Percentiles rank a stretch among this genome's conserved stretches.
phyloP scores from a whole-genome alignment of 1,140 invertebrate genomes.

The Drosophila jambulina region DNA sequence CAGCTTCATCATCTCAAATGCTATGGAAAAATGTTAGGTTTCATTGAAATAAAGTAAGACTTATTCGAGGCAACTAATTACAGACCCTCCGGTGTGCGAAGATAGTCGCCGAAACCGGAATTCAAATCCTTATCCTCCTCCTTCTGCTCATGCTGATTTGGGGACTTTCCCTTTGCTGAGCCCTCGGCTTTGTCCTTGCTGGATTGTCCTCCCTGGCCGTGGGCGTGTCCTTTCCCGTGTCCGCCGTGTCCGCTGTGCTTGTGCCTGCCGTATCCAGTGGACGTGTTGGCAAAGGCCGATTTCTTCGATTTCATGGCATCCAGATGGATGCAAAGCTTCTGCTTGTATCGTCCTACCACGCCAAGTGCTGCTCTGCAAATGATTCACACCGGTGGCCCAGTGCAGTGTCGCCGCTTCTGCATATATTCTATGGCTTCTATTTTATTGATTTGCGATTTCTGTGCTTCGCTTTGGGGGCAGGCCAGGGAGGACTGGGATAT shows the following conservation, averaged over 20 bases:
- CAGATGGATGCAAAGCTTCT: constrained; percentile 19
- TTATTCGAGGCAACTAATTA: constrained; percentile 29
- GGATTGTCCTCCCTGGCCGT: constrained; percentile 29
- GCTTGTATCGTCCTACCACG: constrained; percentile 32
- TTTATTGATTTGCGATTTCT: constrained; percentile 72
- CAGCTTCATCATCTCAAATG: constrained; percentile 84
- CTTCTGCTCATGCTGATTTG: constrained; percentile 44
- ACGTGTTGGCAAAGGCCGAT: constrained; percentile 74
- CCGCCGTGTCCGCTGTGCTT: constrained; percentile 54
- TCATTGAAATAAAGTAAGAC: fast-evolving
- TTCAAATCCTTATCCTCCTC: constrained; percentile 78
- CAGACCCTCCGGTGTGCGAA: constrained; percentile 81
- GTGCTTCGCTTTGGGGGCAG: constrained; percentile 16
- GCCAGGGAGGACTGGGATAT: background rate
- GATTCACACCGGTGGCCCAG: constrained; percentile 31
- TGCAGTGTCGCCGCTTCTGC: constrained; percentile 23
- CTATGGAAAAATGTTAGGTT: constrained; percentile 15
- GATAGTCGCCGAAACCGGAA: constrained; percentile 81
- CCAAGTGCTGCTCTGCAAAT: constrained; percentile 53
- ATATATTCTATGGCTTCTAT: constrained; percentile 69
- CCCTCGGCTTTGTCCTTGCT: constrained; percentile 54
- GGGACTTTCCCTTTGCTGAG: constrained; percentile 27
- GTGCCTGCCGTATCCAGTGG: constrained; percentile 77
- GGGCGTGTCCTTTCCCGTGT: constrained; percentile 46
- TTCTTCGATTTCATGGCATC: constrained; percentile 81